Evolutionary conservation across 2,113 vertebrate species (phyloP), one percentile per base, ranked within the genome.

Genomic region (Trogon surrucura): DNA sequence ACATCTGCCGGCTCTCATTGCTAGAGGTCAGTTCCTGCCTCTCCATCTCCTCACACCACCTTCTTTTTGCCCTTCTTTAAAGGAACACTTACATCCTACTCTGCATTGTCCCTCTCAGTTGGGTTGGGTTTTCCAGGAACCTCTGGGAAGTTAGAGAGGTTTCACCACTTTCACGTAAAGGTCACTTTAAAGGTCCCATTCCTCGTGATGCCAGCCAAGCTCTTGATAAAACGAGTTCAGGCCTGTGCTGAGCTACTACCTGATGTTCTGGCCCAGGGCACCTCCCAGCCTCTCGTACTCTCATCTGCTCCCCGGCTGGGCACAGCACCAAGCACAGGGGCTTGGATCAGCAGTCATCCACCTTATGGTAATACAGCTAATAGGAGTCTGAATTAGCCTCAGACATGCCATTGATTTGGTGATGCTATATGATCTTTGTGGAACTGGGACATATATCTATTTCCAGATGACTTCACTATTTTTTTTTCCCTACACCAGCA

Each of bases 401-500:
- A 74, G 78, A 94, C 57, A 5, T 21, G 10, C 19, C 53, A 71
- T 50, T 79, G 84, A 72, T 92, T 75, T 73, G 66, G 56, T 36
- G 87, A 73, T 69, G 62, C 58, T 83, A 6, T 75, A 69, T 41
- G 26, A 56, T 78, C 84, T 48, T 23, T 3, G 22, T 74, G 48
- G 47, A 93, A 85, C 27, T 62, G 61, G 71, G 70, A 70, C 57
- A 67, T 53, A 34, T 19, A 74, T 81, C 62, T 91, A 6, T 57
- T 65, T 88, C 48, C 60, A 93, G 88, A 96, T 80, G 58, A 95
- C 92, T 95, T 60, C 47, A 48, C 73, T 85, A 15, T 41, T 83
- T 95, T 97, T 95, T 97, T 95, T 95, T 34, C 70, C 67, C 44
- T 36, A 79, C 80, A 91, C 69, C 70, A 95, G 85, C 96, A 96